Percentiles rank a stretch among this genome's conserved stretches.
Conservation (phyloP, 2,797 vertebrate species). For the Myotis pilosus region DNA sequence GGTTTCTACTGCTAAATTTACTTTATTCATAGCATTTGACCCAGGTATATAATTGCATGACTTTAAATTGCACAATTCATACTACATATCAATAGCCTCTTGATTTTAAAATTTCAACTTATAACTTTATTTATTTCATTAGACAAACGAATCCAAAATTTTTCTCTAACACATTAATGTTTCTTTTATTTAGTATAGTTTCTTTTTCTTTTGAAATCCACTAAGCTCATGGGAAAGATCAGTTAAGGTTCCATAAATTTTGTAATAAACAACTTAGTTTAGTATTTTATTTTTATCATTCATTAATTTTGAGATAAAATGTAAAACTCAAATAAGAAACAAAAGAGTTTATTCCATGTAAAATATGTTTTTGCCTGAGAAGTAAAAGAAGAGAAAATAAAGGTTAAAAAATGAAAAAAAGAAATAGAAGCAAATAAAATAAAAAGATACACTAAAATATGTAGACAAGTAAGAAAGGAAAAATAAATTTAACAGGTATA, state of each 20-base stretch:
- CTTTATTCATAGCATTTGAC: background rate
- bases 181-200: too few relatives aligned
- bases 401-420: too few relatives aligned
- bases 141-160: background rate
- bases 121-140: background rate
- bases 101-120: background rate
- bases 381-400: too few relatives aligned
- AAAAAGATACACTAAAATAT: too few relatives aligned
- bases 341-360: too few relatives aligned
- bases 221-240: too few relatives aligned
- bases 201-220: too few relatives aligned
- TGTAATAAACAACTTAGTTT: background rate
- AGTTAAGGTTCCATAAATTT: background rate
- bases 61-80: background rate
- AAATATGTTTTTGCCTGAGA: too few relatives aligned
- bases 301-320: background rate
- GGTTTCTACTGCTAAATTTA: background rate
- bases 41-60: background rate
- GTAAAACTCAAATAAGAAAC: too few relatives aligned
- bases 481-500: too few relatives aligned
- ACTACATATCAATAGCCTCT: background rate
- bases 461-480: too few relatives aligned
- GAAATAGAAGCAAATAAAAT: too few relatives aligned
- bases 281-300: slow-evolving; percentile 20
- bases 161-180: background rate